A percentile compares a stretch with the other conserved stretches of the same genome.
phyloP scores from a whole-genome alignment of 2,888 invertebrate genomes.

The Aleiodes alternator region DNA sequence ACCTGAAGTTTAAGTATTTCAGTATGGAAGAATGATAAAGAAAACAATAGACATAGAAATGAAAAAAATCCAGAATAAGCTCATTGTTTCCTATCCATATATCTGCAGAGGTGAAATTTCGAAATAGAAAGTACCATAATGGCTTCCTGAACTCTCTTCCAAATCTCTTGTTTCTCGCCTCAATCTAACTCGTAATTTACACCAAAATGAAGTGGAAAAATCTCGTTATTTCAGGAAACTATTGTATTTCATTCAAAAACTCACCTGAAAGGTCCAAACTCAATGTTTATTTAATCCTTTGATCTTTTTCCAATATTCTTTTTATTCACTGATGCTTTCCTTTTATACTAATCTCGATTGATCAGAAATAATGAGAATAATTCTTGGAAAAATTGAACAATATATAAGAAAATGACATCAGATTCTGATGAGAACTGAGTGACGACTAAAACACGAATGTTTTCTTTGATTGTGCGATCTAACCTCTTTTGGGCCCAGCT shows the following conservation, averaged over 20 bases:
- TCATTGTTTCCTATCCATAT: slow-evolving; percentile 44
- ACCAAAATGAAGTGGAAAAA: not conserved
- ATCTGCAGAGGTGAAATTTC: slow-evolving; percentile 57
- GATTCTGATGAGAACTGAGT: no score
- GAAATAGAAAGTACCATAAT: slow-evolving; percentile 62
- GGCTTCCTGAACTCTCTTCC: not conserved
- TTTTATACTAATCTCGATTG: no score
- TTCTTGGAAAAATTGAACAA: no score
- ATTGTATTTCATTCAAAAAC: not conserved
- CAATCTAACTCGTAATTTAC: not conserved
- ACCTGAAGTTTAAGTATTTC: no score
- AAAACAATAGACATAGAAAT: slow-evolving; percentile 34
- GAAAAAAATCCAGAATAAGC: slow-evolving; percentile 36
- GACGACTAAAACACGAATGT: no score
- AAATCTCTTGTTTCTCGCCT: slow-evolving; percentile 27
- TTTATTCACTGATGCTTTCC: no score
- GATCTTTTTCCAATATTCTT: no score
- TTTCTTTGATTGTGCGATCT: not conserved
- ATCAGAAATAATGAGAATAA: no score
- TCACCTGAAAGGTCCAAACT: not conserved
- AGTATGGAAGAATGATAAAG: not conserved
- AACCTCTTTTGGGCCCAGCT: slow-evolving; percentile 1
- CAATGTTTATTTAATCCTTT: no score
- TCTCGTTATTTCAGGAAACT: no score
- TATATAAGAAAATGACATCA: no score